Conservation (phyloP, 1,140 invertebrate genomes). For the Polypedilum pembai region DNA sequence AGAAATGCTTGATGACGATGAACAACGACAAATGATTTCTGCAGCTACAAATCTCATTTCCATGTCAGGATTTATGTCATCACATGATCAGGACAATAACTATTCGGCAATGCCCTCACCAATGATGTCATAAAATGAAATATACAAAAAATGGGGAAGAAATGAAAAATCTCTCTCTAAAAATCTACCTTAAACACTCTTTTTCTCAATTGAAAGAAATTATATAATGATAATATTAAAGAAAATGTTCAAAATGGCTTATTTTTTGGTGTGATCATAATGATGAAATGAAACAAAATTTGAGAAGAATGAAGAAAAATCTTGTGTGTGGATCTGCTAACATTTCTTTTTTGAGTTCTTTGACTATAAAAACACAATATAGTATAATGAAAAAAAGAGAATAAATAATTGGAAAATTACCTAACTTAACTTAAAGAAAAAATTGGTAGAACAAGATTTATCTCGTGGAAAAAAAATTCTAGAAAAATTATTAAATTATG, state of each 20-base stretch:
- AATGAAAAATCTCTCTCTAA: conserved; percentile 16
- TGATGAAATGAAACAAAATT: neutral
- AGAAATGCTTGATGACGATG: neutral
- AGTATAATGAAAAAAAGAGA: neutral
- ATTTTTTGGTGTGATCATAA: no score
- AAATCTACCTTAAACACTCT: neutral
- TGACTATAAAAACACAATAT: neutral
- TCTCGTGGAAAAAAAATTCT: neutral
- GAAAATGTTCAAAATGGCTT: no score
- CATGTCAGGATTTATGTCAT: neutral
- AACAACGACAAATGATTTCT: conserved; percentile 21
- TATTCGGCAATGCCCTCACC: conserved; percentile 23
- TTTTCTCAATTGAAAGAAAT: neutral
- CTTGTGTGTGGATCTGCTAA: neutral
- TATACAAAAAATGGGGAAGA: neutral
- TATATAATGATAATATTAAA: no score
- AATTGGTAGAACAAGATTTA: conserved; percentile 18
- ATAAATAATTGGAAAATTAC: neutral
- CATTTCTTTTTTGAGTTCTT: neutral
- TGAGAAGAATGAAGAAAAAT: neutral
- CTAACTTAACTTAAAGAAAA: neutral
- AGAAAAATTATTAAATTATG: neutral
- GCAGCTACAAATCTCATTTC: conserved; percentile 24
- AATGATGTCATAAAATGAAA: conserved; percentile 5
- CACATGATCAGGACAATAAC: neutral